A percentile compares a stretch with the other conserved stretches of the same genome.
phyloP scores from a whole-genome alignment of 2,113 vertebrate genomes.

The Pipra filicauda region DNA sequence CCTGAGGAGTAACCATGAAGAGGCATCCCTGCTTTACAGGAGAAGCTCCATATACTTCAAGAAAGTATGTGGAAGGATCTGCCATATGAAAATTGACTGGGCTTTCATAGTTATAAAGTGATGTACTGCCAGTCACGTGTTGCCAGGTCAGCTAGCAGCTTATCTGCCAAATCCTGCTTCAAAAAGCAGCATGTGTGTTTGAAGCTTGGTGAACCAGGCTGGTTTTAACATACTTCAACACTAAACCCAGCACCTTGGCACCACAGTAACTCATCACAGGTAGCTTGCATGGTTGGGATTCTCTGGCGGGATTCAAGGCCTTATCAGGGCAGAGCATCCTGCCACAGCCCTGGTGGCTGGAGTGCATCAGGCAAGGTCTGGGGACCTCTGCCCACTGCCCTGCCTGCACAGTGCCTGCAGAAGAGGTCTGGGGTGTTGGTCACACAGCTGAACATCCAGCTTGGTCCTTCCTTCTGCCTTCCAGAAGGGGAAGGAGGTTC shows the following conservation, averaged over 20 bases:
- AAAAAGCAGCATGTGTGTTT: neutral
- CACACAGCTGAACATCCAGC: neutral
- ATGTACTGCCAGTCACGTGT: neutral
- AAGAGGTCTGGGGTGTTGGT: neutral
- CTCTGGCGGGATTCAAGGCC: neutral
- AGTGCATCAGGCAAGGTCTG: neutral
- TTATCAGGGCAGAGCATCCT: neutral
- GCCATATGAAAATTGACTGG: neutral
- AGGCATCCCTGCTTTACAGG: neutral
- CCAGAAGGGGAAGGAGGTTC: neutral
- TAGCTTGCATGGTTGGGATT: neutral
- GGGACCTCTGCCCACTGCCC: neutral
- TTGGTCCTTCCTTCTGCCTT: neutral
- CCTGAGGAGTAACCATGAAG: neutral
- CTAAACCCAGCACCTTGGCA: neutral
- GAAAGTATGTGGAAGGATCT: neutral
- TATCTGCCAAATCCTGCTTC: neutral
- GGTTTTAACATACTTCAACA: neutral
- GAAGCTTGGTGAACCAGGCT: neutral
- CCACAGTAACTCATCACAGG: neutral
- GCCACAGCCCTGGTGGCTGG: neutral
- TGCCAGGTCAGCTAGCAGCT: neutral
- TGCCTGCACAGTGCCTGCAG: fast-evolving
- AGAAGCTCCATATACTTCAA: neutral
- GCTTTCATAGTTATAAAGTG: neutral